These are phyloP conservation scores for Lasioglossum oenotherae DNA, from an alignment of 2,888 invertebrate species.

Conservation along the genomic window DNA sequence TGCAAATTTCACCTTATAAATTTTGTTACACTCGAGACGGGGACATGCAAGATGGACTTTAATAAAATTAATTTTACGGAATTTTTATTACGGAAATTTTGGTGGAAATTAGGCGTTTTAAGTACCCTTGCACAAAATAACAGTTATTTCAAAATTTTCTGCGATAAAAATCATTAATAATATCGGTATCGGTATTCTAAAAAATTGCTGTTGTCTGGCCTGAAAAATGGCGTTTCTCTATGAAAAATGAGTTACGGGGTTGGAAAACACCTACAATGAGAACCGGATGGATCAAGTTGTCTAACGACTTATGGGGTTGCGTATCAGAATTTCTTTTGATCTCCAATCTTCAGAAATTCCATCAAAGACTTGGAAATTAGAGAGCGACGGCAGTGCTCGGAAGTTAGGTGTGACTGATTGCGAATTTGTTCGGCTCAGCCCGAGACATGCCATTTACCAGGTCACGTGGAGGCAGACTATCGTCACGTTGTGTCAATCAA, in stretches of 20 bases:
- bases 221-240: background rate
- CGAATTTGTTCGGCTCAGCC: slow-evolving; percentile 14
- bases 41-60: too few species aligned
- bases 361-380: slow-evolving; percentile 26
- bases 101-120: too few species aligned
- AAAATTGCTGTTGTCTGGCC: background rate
- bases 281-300: background rate
- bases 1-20: background rate
- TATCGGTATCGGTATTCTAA: background rate
- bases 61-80: too few species aligned
- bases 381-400: background rate
- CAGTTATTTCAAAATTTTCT: too few species aligned
- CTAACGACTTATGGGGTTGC: background rate
- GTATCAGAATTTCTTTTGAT: slow-evolving; percentile 11
- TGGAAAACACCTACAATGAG: background rate
- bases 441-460: background rate
- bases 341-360: slow-evolving; percentile 6
- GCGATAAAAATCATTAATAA: too few species aligned
- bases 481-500: background rate
- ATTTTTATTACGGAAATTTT: too few species aligned
- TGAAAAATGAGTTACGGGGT: background rate
- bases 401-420: slow-evolving; percentile 25
- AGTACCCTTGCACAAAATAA: too few species aligned
- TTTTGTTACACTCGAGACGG: background rate
- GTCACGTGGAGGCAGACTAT: background rate